These are phyloP conservation scores for Horisme vitalbata DNA, from an alignment of 2,888 invertebrate species.

Conservation along the genomic window DNA sequence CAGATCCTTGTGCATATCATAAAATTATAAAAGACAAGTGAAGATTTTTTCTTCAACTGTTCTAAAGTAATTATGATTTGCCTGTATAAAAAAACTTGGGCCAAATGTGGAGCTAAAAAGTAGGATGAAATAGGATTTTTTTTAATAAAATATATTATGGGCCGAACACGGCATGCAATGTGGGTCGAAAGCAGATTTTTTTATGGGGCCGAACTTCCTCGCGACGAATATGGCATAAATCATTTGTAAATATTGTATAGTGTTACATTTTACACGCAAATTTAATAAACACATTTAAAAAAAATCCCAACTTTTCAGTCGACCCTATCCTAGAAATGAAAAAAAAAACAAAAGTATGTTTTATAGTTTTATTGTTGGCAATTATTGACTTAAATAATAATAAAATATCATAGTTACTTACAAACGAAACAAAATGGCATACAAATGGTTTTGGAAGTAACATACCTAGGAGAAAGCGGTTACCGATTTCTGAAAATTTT, in stretches of 20 bases:
- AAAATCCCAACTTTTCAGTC: slow-evolving; percentile 17
- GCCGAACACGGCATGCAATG: too few relatives aligned
- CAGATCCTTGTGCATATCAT: too few relatives aligned
- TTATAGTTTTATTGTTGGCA: slow-evolving; percentile 53
- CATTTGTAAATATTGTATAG: slow-evolving; percentile 67
- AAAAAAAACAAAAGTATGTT: slow-evolving; percentile 3
- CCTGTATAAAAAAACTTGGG: too few relatives aligned
- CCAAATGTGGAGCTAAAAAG: slow-evolving; percentile 49
- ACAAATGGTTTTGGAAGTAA: slow-evolving; percentile 58
- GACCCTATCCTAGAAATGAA: neutral
- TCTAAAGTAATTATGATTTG: too few relatives aligned
- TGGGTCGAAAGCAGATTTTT: too few relatives aligned
- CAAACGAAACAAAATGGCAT: slow-evolving; percentile 66
- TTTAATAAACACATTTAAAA: slow-evolving; percentile 51
- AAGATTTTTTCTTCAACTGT: too few relatives aligned
- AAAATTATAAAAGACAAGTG: too few relatives aligned
- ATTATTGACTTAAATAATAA: slow-evolving; percentile 67
- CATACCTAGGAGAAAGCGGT: slow-evolving; percentile 37
- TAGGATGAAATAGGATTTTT: too few relatives aligned
- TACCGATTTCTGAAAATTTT: slow-evolving; percentile 48
- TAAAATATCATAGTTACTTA: slow-evolving; percentile 56
- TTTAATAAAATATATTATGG: too few relatives aligned
- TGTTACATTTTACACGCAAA: slow-evolving; percentile 63
- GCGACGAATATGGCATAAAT: slow-evolving; percentile 29
- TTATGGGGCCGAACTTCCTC: too few relatives aligned